A percentile compares a stretch with the other conserved stretches of the same genome.
Evolutionary conservation across 35 echinoderm and acorn worm species (phyloP).

Genomic region (Lytechinus pictus): DNA sequence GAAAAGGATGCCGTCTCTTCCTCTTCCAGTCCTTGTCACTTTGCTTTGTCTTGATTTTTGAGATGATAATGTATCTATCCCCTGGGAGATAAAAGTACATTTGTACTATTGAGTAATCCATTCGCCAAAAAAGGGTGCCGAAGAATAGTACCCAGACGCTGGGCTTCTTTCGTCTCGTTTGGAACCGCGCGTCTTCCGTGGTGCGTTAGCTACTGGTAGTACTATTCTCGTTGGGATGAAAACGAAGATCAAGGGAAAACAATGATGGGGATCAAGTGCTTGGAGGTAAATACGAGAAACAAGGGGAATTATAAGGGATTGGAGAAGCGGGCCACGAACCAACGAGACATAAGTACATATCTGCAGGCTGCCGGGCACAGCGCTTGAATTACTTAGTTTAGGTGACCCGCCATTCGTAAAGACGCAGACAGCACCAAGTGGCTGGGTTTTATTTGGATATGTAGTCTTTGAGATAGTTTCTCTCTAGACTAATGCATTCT

Average conservation of each 20-base stretch:
- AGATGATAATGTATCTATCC: not conserved
- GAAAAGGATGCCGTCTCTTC: not conserved
- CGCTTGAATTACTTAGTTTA: not conserved
- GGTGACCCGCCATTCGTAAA: not conserved
- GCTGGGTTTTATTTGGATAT: not conserved
- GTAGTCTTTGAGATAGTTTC: not conserved
- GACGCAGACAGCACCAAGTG: not conserved
- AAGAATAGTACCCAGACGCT: not conserved
- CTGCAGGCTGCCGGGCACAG: not conserved
- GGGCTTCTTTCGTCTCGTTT: not conserved
- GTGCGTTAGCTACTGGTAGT: not conserved
- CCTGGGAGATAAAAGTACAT: not conserved
- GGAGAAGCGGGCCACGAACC: not conserved
- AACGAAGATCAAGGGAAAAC: not conserved
- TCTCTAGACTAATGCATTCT: not conserved
- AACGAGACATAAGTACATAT: slow-evolving; percentile 40
- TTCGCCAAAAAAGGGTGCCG: not conserved
- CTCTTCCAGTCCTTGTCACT: not conserved
- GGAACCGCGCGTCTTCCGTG: not conserved
- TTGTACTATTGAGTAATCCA: not conserved
- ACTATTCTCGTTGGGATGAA: not conserved
- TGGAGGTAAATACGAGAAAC: slow-evolving; percentile 33
- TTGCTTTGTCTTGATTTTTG: slow-evolving; percentile 19
- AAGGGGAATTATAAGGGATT: not conserved
- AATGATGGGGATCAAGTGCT: not conserved